phyloP scores from a whole-genome alignment of 2,113 vertebrate genomes.

The Sardina pilchardus region DNA sequence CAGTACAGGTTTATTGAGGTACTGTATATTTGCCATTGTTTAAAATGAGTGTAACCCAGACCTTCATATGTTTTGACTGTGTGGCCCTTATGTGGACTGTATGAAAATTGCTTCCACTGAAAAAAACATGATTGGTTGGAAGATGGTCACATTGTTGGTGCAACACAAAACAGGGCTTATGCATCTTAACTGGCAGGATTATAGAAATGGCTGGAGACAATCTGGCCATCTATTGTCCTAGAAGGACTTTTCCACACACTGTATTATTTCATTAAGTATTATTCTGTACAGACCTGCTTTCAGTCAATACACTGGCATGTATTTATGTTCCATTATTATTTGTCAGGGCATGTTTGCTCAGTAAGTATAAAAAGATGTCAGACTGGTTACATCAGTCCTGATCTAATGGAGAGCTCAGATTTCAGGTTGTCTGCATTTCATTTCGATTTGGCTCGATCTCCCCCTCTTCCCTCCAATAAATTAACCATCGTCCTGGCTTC shows the following conservation, averaged over 20 bases:
- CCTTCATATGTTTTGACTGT: neutral
- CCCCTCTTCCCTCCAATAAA: constrained; percentile 1
- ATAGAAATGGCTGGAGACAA: neutral
- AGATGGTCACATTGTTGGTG: neutral
- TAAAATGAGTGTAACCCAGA: neutral
- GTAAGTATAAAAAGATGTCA: neutral
- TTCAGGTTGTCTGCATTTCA: neutral
- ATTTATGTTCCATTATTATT: neutral
- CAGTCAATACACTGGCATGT: neutral
- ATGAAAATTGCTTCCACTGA: neutral
- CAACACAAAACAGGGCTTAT: neutral
- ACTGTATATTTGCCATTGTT: neutral
- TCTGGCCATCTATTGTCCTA: neutral
- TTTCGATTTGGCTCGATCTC: neutral
- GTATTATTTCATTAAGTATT: neutral
- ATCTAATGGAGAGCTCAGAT: constrained; percentile 12
- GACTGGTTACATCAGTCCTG: neutral
- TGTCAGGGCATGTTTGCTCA: neutral
- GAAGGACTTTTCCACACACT: neutral
- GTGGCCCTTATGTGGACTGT: neutral
- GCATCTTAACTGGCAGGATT: neutral
- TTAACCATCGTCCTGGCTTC: neutral
- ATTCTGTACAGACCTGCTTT: neutral
- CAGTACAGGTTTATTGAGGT: neutral
- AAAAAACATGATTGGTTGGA: neutral